phyloP scores from a whole-genome alignment of 2,888 invertebrate species.

The Tetrapedia diversipes region DNA sequence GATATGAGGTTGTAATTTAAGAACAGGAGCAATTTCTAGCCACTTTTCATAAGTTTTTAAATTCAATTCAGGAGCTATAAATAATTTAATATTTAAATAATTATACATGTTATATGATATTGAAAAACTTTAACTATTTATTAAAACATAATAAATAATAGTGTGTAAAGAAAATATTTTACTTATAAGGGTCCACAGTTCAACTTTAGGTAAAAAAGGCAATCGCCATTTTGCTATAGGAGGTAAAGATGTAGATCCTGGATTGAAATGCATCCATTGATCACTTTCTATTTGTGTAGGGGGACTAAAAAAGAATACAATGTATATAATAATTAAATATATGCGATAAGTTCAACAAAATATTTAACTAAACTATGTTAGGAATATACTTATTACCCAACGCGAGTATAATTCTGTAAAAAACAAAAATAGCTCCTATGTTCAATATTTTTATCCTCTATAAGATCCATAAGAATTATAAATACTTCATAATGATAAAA shows the following conservation, averaged over 20 bases:
- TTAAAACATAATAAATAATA: slow-evolving; percentile 11
- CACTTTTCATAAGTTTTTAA: slow-evolving; percentile 83
- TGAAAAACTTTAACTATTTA: slow-evolving; percentile 1
- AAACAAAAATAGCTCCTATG: slow-evolving; percentile 74
- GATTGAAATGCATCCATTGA: slow-evolving; percentile 83
- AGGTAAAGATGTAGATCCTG: slow-evolving; percentile 82
- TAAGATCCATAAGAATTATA: slow-evolving; percentile 81
- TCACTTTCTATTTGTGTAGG: slow-evolving; percentile 83
- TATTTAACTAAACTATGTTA: not conserved
- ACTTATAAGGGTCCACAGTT: slow-evolving; percentile 83
- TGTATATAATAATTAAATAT: slow-evolving; percentile 3
- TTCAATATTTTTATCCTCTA: slow-evolving; percentile 70
- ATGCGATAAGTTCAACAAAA: slow-evolving; percentile 7
- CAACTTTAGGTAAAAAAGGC: slow-evolving; percentile 82
- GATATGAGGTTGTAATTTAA: slow-evolving; percentile 82
- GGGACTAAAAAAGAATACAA: slow-evolving; percentile 70
- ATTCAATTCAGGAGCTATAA: slow-evolving; percentile 82
- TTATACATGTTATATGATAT: slow-evolving; percentile 25
- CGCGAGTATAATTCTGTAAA: slow-evolving; percentile 75
- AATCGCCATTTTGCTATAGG: slow-evolving; percentile 83
- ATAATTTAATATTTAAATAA: slow-evolving; percentile 21
- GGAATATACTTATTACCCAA: slow-evolving; percentile 62
- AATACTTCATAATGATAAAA: slow-evolving; percentile 85
- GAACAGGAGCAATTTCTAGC: slow-evolving; percentile 81
- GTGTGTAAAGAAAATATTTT: slow-evolving; percentile 21